A percentile compares a stretch with the other conserved stretches of the same genome.
phyloP scores from a whole-genome alignment of 2,113 vertebrate species.

The Anarrhichthys ocellatus region DNA sequence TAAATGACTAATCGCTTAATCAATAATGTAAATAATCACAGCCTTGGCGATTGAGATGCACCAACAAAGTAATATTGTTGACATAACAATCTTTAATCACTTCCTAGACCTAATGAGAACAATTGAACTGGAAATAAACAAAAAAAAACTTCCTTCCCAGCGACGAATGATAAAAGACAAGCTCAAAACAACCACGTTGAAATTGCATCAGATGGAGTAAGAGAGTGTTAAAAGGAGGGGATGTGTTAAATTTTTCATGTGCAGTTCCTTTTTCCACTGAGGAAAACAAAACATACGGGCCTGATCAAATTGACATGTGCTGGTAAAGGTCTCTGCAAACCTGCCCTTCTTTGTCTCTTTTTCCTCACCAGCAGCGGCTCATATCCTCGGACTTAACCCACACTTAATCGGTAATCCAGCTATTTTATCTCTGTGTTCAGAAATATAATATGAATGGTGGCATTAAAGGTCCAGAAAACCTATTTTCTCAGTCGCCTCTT shows the following conservation, averaged over 20 bases:
- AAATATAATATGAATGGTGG: constrained; percentile 13
- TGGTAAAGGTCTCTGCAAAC: constrained; percentile 55
- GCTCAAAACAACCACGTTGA: constrained; percentile 62
- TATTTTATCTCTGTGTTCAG: constrained; percentile 19
- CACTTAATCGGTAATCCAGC: constrained; percentile 36
- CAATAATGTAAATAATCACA: background rate
- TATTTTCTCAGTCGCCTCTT: constrained; percentile 5
- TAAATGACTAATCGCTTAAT: background rate
- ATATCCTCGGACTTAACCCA: constrained; percentile 32
- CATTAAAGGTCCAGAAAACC: constrained; percentile 21
- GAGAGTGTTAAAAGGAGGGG: constrained; percentile 58
- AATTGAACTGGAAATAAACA: constrained; percentile 9
- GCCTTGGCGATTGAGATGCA: background rate
- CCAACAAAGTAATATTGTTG: background rate
- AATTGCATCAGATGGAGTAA: constrained; percentile 60
- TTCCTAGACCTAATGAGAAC: constrained; percentile 9
- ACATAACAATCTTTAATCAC: constrained; percentile 12
- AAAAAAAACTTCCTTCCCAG: background rate
- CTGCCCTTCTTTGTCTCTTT: constrained; percentile 11
- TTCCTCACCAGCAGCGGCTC: constrained; percentile 24
- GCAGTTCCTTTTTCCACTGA: constrained; percentile 42
- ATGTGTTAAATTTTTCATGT: constrained; percentile 69
- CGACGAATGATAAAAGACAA: constrained; percentile 35
- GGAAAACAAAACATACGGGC: constrained; percentile 53
- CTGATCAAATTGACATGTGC: constrained; percentile 61